phyloP scores from a whole-genome alignment of 1,140 invertebrate species.

The Neodiprion lecontei region DNA sequence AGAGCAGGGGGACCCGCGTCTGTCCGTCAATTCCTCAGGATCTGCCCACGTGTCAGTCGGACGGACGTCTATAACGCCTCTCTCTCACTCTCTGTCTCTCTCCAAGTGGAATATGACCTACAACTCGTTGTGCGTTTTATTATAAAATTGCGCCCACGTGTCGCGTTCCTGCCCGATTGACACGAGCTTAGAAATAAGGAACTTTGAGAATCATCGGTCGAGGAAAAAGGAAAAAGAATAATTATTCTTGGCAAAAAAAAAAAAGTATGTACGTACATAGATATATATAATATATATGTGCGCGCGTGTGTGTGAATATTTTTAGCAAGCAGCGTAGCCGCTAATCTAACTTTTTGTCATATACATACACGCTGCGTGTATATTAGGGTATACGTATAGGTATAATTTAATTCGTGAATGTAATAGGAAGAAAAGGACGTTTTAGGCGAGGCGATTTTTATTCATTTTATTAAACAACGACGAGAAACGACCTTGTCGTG shows the following conservation, averaged over 20 bases:
- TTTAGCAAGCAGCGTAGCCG: too few species aligned
- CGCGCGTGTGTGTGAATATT: too few species aligned
- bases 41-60: conserved; percentile 1
- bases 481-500: background rate
- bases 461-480: background rate
- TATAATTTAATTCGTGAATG: background rate
- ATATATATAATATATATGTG: too few species aligned
- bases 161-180: too few species aligned
- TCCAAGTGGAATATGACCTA: background rate
- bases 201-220: too few species aligned
- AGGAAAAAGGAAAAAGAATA: too few species aligned
- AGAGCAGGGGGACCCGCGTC: background rate
- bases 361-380: background rate
- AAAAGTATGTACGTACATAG: too few species aligned
- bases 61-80: background rate
- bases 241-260: too few species aligned
- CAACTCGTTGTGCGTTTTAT: background rate
- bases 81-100: too few species aligned
- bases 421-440: background rate
- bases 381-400: background rate
- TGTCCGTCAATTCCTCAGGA: background rate
- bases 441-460: background rate
- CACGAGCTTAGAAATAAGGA: too few species aligned
- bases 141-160: too few species aligned
- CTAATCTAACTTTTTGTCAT: too few species aligned